Base-by-base conservation (phyloP, 2,797 vertebrate species). In the Pampus argenteus region DNA sequence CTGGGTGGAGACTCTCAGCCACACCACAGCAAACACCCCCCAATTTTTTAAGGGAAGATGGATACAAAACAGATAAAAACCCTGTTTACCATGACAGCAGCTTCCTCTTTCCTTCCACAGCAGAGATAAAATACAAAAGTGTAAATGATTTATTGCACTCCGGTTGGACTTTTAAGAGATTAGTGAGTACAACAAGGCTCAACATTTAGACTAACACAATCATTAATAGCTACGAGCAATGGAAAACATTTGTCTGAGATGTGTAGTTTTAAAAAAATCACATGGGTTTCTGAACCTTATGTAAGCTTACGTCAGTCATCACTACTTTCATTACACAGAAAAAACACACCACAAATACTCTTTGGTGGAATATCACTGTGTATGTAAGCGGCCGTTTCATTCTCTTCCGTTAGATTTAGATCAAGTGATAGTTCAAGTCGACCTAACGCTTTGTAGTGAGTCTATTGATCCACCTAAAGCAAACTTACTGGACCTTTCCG, bases 401-500 rank as follows among this genome's bases (percentile, higher is more conserved):
- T 42, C 23, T 51, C 34, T 57, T 54, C 25, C 10, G 60, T 57
- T 50, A n/a, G 38, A 26, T 40, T 59, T 36, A 62, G 13, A 10
- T 54, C 23, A 45, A 50, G 26, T 52, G 10, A 15, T 23, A 20
- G 4, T 44, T 70, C 44, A 29, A 11, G 22, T 63, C 4, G 26
- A 36, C 4, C 26, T 50, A 25, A 40, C 61, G 9, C 29, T 56
- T 62, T 60, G 31, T 26, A 28, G 51, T 40, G 7, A 71, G 17
- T 64, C 20, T 38, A 38, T 52, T 66, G 40, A 34, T 66, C 50
- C 63, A 76, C 67, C 71, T 52, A 66, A 58, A 71, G 64, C 56
- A 79, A 88, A 85, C 66, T 78, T 0, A 31, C 48, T 25, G 3
- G 49, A 49, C 77, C 48, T 69, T 67, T 74, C 15, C 17, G 22